phyloP scores from a whole-genome alignment of 2,888 invertebrate genomes.

The Scotopteryx bipunctaria region DNA sequence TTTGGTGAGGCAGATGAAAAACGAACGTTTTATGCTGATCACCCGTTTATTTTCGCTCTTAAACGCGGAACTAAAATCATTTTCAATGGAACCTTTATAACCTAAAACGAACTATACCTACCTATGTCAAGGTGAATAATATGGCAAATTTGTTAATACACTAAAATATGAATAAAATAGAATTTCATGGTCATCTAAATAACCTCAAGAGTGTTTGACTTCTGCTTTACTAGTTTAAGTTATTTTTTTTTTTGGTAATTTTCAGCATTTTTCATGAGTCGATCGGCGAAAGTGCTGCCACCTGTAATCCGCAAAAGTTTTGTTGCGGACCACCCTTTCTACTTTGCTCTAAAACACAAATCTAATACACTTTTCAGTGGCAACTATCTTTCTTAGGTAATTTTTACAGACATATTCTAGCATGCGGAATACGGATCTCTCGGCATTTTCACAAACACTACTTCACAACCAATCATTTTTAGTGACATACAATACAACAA shows the following conservation, averaged over 20 bases:
- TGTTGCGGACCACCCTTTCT: slow-evolving; percentile 35
- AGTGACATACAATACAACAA: too few relatives aligned
- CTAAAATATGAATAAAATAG: neutral
- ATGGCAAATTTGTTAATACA: neutral
- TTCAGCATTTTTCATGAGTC: slow-evolving; percentile 32
- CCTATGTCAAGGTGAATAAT: neutral
- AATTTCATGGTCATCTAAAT: neutral
- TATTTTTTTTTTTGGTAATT: slow-evolving; percentile 10
- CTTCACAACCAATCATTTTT: neutral
- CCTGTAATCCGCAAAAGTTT: slow-evolving; percentile 18
- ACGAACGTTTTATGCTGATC: neutral
- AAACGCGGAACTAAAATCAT: neutral
- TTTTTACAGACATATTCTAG: neutral
- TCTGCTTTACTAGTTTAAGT: too few relatives aligned
- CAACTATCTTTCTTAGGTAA: slow-evolving; percentile 26
- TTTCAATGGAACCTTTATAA: neutral
- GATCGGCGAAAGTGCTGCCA: slow-evolving; percentile 25
- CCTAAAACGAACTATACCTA: neutral
- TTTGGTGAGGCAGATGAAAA: neutral
- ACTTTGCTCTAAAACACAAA: slow-evolving; percentile 27
- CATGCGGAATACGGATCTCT: slow-evolving; percentile 15
- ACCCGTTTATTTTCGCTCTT: neutral
- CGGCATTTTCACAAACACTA: slow-evolving; percentile 1
- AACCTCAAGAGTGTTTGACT: neutral
- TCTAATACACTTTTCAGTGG: slow-evolving; percentile 24